A percentile compares a stretch with the other conserved stretches of the same genome.
Evolutionary conservation across 2,113 vertebrate species (phyloP).

Genomic region (Tretioscincus oriximinensis): DNA sequence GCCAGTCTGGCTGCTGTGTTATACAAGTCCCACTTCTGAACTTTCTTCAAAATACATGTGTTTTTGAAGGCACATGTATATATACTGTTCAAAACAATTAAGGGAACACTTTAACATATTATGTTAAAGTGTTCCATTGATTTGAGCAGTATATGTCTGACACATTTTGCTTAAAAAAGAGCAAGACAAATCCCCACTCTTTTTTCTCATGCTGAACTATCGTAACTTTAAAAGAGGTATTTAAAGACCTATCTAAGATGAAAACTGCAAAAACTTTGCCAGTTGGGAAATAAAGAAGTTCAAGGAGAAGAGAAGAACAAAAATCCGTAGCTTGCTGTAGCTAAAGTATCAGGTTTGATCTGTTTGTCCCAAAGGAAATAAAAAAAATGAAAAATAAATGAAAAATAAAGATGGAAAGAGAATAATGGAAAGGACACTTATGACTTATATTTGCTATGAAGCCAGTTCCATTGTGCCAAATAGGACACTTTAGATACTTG

Average conservation of each 20-base stretch:
- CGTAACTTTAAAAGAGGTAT: not conserved
- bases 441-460: not conserved
- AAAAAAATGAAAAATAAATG: not conserved
- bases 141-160: too few species aligned
- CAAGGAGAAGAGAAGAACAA: not conserved
- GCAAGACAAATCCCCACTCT: not conserved
- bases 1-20: too few species aligned
- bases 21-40: too few species aligned
- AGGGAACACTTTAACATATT: too few species aligned
- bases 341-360: constrained; percentile 4
- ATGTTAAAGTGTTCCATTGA: too few species aligned
- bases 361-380: constrained; percentile 12
- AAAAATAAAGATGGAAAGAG: not conserved
- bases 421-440: not conserved
- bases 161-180: not conserved
- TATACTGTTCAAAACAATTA: too few species aligned
- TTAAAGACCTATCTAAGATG: not conserved
- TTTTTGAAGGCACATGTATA: too few species aligned
- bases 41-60: too few species aligned
- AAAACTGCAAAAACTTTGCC: not conserved
- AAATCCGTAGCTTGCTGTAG: not conserved
- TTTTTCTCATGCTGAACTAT: not conserved
- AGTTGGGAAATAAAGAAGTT: constrained; percentile 24
- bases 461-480: not conserved
- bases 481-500: not conserved